These are phyloP conservation scores for Hyperoplus lanceolatus DNA, from an alignment of 2,797 vertebrate genomes.

Conservation along the genomic window DNA sequence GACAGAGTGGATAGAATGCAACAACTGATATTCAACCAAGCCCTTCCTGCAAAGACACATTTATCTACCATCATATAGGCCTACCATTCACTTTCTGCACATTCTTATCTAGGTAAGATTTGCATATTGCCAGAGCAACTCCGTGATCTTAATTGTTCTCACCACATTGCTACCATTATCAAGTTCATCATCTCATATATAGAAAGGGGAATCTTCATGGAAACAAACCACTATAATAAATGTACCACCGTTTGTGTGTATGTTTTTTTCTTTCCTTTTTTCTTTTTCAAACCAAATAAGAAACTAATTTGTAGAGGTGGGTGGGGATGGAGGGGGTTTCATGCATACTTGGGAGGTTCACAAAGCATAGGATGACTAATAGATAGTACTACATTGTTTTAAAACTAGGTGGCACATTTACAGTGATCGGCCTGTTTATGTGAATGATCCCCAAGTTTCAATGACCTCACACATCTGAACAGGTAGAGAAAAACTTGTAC, in stretches of 20 bases:
- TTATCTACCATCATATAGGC: slow-evolving; percentile 74
- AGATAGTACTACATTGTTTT: slow-evolving; percentile 71
- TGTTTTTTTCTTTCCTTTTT: slow-evolving; percentile 36
- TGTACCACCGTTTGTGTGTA: slow-evolving; percentile 73
- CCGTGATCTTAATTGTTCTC: slow-evolving; percentile 70
- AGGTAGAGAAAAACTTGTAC: slow-evolving; percentile 78
- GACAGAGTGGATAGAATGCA: slow-evolving; percentile 81
- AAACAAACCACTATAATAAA: slow-evolving; percentile 82
- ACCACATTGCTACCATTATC: slow-evolving; percentile 83
- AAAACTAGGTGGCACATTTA: slow-evolving; percentile 82
- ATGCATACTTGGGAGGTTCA: slow-evolving; percentile 80
- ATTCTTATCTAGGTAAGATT: slow-evolving; percentile 60
- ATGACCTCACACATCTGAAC: slow-evolving; percentile 81
- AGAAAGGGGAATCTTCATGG: slow-evolving; percentile 71
- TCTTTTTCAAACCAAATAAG: slow-evolving; percentile 67
- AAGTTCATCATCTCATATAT: slow-evolving; percentile 76
- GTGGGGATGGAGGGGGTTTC: slow-evolving; percentile 45
- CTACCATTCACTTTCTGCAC: slow-evolving; percentile 66
- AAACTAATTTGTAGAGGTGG: slow-evolving; percentile 64
- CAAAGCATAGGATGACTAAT: slow-evolving; percentile 78
- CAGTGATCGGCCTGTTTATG: slow-evolving; percentile 72
- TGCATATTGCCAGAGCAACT: slow-evolving; percentile 83
- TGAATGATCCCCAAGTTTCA: slow-evolving; percentile 74
- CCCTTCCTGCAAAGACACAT: slow-evolving; percentile 87
- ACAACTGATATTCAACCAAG: slow-evolving; percentile 74